Evolutionary conservation across 2,888 invertebrate species (phyloP).

Genomic region (Tachystola acroxantha): DNA sequence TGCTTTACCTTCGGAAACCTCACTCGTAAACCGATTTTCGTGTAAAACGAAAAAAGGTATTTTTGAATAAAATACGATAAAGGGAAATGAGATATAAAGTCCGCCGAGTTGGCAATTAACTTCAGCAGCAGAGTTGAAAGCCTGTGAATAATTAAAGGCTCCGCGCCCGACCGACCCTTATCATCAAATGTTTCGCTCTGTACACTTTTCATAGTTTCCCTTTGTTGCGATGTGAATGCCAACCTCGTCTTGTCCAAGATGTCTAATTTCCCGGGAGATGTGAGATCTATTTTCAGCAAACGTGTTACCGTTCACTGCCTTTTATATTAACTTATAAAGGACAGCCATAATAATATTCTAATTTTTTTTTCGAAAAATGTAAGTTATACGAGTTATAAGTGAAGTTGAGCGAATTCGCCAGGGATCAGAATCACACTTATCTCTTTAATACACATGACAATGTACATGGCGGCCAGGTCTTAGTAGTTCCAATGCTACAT

Average conservation of each 20-base stretch:
- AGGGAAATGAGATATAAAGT: constrained; percentile 40
- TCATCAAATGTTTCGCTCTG: constrained; percentile 50
- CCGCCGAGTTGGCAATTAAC: constrained; percentile 51
- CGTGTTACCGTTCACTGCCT: no score
- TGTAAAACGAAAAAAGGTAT: constrained; percentile 16
- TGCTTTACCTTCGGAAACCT: background rate
- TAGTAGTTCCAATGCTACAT: no score
- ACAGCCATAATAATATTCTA: no score
- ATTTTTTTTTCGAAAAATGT: no score
- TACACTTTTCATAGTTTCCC: constrained; percentile 48
- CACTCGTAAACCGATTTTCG: constrained; percentile 13
- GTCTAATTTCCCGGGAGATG: constrained; percentile 9
- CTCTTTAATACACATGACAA: no score
- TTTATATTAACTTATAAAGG: no score
- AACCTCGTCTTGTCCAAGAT: background rate
- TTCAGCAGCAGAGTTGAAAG: constrained; percentile 49
- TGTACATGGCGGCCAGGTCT: no score
- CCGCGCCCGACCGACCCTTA: constrained; percentile 47
- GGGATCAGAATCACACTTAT: no score
- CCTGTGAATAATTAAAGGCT: constrained; percentile 61
- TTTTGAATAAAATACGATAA: constrained; percentile 36
- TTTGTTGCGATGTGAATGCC: constrained; percentile 19
- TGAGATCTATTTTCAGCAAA: no score
- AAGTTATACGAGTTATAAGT: no score
- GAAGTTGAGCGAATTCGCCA: no score